These are phyloP conservation scores for Conus ventricosus DNA, from an alignment of 1,140 invertebrate species.

Conservation along the genomic window DNA sequence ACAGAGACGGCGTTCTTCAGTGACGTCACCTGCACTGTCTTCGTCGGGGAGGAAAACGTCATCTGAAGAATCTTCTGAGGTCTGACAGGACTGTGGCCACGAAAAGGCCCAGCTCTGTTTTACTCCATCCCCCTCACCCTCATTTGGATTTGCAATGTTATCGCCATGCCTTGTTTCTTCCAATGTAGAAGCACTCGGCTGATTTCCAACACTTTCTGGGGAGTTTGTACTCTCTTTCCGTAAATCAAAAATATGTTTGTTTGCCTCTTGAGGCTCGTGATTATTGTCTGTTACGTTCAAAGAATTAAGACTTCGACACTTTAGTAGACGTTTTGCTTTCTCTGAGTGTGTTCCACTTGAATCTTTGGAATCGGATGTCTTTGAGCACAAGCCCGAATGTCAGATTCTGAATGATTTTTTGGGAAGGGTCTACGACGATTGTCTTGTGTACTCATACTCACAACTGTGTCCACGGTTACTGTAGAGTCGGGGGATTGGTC, in stretches of 20 bases:
- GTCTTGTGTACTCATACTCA: not conserved
- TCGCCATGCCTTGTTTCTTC: not conserved
- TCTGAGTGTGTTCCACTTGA: not conserved
- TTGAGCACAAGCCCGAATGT: too few relatives aligned
- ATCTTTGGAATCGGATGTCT: not conserved
- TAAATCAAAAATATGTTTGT: not conserved
- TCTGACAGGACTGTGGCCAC: not conserved
- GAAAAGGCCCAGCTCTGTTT: conserved; percentile 2
- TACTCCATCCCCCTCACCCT: not conserved
- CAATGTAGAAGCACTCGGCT: not conserved
- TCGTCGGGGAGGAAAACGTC: not conserved
- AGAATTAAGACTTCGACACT: not conserved
- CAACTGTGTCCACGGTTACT: not conserved
- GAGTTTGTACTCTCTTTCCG: too few relatives aligned
- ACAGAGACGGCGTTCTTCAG: not conserved
- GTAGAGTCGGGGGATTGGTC: not conserved
- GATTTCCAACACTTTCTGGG: too few relatives aligned
- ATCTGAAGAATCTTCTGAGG: not conserved
- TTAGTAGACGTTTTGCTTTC: not conserved
- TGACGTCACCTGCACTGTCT: not conserved
- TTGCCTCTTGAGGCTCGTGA: not conserved
- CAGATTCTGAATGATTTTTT: not conserved
- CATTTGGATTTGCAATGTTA: not conserved
- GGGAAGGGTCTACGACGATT: too few relatives aligned
- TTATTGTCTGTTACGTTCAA: not conserved